phyloP scores from a whole-genome alignment of 2,113 vertebrate genomes.

The Lonchura striata region DNA sequence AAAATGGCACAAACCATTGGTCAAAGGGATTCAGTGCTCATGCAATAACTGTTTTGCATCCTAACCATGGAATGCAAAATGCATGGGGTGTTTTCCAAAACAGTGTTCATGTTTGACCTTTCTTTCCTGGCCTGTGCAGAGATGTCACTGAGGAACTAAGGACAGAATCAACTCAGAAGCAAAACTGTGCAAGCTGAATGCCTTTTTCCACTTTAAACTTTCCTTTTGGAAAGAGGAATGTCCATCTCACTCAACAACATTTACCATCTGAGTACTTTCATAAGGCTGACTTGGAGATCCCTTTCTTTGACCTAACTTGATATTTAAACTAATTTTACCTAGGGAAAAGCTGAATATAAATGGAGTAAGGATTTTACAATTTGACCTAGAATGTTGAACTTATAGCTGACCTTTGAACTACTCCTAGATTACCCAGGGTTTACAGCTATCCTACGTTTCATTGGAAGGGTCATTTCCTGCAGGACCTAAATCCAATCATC shows the following conservation, averaged over 20 bases:
- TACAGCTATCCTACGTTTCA: background rate
- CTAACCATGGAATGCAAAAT: background rate
- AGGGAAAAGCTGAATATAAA: background rate
- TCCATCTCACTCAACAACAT: background rate
- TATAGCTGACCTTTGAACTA: background rate
- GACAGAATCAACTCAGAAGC: background rate
- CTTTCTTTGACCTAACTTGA: background rate
- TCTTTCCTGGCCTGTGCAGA: background rate
- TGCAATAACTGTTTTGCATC: background rate
- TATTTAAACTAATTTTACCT: background rate
- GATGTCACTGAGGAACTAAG: background rate
- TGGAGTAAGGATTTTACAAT: background rate
- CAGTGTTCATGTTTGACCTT: background rate
- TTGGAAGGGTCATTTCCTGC: constrained; percentile 46
- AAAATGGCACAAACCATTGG: background rate
- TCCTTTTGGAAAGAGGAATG: background rate
- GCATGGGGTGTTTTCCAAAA: background rate
- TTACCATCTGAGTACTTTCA: background rate
- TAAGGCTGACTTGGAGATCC: background rate
- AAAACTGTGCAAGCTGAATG: rapidly evolving
- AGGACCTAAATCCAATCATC: constrained; percentile 11
- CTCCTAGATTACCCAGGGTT: background rate
- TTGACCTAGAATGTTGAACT: background rate
- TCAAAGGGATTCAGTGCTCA: background rate
- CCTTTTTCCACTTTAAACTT: background rate